Evolutionary conservation across 2,797 vertebrate species (phyloP), one percentile per base, ranked within the genome.

Genomic region (Melanotaenia maccullochi): DNA sequence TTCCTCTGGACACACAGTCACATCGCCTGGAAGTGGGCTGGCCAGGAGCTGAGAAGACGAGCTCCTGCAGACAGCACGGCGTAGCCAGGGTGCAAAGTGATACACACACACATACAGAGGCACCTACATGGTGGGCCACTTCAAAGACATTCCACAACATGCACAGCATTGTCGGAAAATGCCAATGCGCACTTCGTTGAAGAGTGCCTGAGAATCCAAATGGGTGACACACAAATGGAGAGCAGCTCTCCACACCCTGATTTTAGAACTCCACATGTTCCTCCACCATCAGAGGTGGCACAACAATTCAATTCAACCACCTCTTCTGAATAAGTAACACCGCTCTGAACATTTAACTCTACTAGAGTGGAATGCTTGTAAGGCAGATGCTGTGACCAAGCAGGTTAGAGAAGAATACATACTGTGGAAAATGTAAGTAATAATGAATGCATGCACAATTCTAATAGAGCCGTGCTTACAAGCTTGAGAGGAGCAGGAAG

Each of bases 111-210:
- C 74, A 78, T 20, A 65, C 65, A 76, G 73, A 77, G 0, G 3
- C 77, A 90, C 87, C 86, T 88, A 93, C 90, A 93, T 82, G 91
- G 92, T 93, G 90, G 90, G 85, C 91, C 93, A 93, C 94, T 93
- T 95, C 92, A 94, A 94, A 94, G 90, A 88, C 92, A 94, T 95
- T 95, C 92, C 94, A 91, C 88, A 92, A 76, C 85, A 88, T 76
- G 84, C 91, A 89, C 75, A 66, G 89, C 87, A 94, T 89, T 93
- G 91, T 94, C 60, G 78, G 90, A 91, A 93, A 93, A 94, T 91
- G 90, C 91, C 90, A 90, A 91, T 65, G 87, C 85, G 86, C 86
- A 84, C 88, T 90, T 86, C 82, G 85, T 75, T 76, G 78, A 87
- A 86, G 83, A 89, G 84, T 30, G 74, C 83, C 85, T 63, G 70